Evolutionary conservation across 2,797 vertebrate species (phyloP), one percentile per base, ranked within the genome.

Genomic region (Coregonus sp.): DNA sequence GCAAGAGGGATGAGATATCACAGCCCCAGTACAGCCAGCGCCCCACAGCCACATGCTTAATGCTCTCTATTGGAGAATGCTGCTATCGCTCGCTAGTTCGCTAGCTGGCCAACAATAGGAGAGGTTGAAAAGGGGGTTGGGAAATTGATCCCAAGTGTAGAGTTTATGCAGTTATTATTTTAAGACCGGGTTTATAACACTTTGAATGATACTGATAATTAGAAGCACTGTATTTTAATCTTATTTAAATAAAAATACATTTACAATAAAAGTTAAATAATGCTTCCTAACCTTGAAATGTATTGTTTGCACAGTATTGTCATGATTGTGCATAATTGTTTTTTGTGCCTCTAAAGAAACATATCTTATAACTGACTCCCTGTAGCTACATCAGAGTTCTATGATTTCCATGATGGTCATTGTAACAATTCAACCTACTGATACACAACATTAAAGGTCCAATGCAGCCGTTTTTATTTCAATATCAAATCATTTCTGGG

Each of bases 1-100:
- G 83, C 77, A 37, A 80, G 74, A 79, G 73, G 68, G 74, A 77
- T 74, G 78, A 82, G 74, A 76, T 82, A 78, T 72, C 80, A 73
- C 76, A 50, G 20, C 69, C 74, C 78, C 31, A 63, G 59, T 63
- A 63, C 2, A 16, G 78, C 78, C 11, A 40, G 56, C 5, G n/a
- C 4, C 56, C 5, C 77, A 4, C 2, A 15, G 71, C 69, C 75
- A 68, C 79, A 35, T 31, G 52, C 61, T 18, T 75, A 75, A 67
- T 51, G 15, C 63, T 66, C 59, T 40, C 72, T 74, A 74, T 63
- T 61, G 75, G 52, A 81, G 80, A 20, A 4, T 68, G 75, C 74
- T 40, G 75, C 78, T 37, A 61, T 63, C n/a, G 12, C 72, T 11
- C 3, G n/a, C 29, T 61, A n/a, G 33, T n/a, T 15, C 4, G n/a